A percentile compares a stretch with the other conserved stretches of the same genome.
Conservation (phyloP, 2,888 invertebrate species). For the Cosmia pyralina region DNA sequence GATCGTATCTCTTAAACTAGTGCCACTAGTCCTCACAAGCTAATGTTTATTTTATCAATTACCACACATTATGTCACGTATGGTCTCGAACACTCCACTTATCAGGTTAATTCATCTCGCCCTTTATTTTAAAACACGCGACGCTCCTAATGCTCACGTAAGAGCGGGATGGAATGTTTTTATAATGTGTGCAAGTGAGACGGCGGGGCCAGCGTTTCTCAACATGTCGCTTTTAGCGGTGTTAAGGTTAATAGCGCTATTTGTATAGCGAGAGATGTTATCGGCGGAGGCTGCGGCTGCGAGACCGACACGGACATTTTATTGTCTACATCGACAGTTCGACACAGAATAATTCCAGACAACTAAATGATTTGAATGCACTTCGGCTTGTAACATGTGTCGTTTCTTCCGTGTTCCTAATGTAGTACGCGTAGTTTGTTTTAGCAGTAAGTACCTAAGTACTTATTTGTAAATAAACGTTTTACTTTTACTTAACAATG, state of each 20-base stretch:
- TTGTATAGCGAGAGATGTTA: slow-evolving; percentile 85
- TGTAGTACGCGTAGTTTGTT: slow-evolving; percentile 12
- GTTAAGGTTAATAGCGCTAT: slow-evolving; percentile 88
- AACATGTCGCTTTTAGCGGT: slow-evolving; percentile 82
- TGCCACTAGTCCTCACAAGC: slow-evolving; percentile 39
- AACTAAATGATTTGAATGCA: slow-evolving; percentile 63
- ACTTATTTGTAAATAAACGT: slow-evolving; percentile 13
- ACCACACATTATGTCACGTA: slow-evolving; percentile 81
- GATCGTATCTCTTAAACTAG: slow-evolving; percentile 50
- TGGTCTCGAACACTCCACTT: slow-evolving; percentile 69
- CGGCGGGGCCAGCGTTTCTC: slow-evolving; percentile 67
- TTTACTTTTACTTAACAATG: slow-evolving; percentile 15
- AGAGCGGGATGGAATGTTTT: slow-evolving; percentile 62
- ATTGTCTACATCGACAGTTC: slow-evolving; percentile 74
- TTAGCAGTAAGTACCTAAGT: slow-evolving; percentile 1
- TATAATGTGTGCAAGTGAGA: slow-evolving; percentile 59
- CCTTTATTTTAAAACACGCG: slow-evolving; percentile 77
- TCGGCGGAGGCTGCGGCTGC: slow-evolving; percentile 75
- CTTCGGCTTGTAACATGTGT: slow-evolving; percentile 45
- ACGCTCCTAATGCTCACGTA: slow-evolving; percentile 66
- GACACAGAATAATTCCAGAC: slow-evolving; percentile 69
- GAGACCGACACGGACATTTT: slow-evolving; percentile 75
- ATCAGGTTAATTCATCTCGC: slow-evolving; percentile 82
- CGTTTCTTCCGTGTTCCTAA: slow-evolving; percentile 39
- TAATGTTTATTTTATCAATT: slow-evolving; percentile 82